Evolutionary conservation across 64 coral and sea anemone species (phyloP).

Genomic region (Stichodactyla mertensii): DNA sequence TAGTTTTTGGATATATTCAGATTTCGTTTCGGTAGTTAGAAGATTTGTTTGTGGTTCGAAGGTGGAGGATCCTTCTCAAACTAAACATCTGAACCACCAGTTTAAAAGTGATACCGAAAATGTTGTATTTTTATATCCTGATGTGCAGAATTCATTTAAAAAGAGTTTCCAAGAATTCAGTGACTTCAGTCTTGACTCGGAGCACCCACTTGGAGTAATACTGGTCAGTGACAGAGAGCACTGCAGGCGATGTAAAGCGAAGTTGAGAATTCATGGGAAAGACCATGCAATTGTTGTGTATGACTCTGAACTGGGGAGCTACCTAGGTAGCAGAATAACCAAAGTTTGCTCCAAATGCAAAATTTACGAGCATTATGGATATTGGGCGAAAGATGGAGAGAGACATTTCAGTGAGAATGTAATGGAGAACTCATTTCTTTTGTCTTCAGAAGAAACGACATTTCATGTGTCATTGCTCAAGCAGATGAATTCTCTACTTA

Average conservation of each 20-base stretch:
- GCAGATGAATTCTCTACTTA: neutral
- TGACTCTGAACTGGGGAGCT: neutral
- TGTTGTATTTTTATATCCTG: neutral
- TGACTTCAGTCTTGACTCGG: neutral
- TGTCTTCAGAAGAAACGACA: slow-evolving; percentile 36
- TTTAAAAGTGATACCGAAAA: no score
- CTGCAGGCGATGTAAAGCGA: neutral
- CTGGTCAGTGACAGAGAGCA: neutral
- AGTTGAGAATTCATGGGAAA: neutral
- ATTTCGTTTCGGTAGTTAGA: no score
- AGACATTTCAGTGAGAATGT: neutral
- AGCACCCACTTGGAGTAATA: neutral
- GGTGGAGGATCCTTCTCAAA: no score
- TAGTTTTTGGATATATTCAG: no score
- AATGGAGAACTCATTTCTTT: slow-evolving; percentile 5
- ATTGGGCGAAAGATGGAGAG: neutral
- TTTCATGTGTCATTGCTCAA: slow-evolving; percentile 18
- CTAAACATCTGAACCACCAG: no score
- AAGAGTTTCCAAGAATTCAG: neutral
- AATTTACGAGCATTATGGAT: slow-evolving; percentile 29
- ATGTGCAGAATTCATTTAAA: neutral
- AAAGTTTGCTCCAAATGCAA: neutral
- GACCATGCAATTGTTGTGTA: neutral
- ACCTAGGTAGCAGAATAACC: neutral
- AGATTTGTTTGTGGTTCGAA: no score